Conservation (phyloP, 2,113 vertebrate genomes). For the Oncorhynchus nerka region DNA sequence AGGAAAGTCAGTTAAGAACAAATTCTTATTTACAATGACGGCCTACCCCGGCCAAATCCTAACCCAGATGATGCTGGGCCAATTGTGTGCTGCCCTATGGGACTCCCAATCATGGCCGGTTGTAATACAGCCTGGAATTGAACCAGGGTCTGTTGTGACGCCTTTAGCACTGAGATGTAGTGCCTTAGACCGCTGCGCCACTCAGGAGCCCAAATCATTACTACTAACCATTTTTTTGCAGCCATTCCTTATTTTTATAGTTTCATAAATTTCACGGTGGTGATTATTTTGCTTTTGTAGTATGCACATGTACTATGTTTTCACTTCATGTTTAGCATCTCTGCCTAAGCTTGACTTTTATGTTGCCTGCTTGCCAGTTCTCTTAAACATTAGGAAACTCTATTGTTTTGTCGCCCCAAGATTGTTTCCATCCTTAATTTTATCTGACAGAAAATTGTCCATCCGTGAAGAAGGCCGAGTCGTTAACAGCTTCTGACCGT, state of each 20-base stretch:
- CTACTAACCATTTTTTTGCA: background rate
- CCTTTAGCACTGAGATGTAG: no score
- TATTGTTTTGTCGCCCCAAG: background rate
- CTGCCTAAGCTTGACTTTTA: background rate
- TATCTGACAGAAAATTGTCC: constrained; percentile 6
- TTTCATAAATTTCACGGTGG: background rate
- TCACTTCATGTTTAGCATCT: background rate
- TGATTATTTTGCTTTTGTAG: background rate
- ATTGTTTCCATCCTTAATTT: background rate
- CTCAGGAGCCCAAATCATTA: background rate
- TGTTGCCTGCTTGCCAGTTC: background rate
- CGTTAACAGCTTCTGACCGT: background rate
- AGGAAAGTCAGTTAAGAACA: no score
- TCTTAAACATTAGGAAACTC: background rate
- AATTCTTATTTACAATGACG: no score
- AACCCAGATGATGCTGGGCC: no score
- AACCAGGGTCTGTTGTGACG: no score
- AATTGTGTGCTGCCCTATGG: no score
- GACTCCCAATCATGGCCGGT: no score
- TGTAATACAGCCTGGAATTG: no score
- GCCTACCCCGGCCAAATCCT: no score
- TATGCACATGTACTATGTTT: background rate
- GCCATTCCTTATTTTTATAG: background rate
- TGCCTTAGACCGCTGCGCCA: no score
- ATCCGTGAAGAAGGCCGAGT: background rate